Base-by-base conservation (phyloP, 2,113 vertebrate species). In the Malurus melanocephalus region DNA sequence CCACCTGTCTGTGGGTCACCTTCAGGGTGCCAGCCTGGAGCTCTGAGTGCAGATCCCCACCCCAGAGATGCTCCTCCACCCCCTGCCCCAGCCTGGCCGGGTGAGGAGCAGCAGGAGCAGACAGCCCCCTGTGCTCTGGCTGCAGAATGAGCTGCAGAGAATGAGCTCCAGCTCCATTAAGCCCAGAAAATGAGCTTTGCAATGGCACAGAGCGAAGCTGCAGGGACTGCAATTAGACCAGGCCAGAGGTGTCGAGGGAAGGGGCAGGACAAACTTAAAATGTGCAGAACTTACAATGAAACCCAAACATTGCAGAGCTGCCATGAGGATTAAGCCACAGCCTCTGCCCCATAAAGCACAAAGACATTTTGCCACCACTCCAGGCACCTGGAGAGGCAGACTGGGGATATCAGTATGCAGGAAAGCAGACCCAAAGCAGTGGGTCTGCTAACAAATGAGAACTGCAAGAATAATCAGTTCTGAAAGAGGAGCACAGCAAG, bases 391-490 rank as follows among this genome's bases (percentile, higher is more conserved):
- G 61, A 64, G 80, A 71, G 78, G 45, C 52, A 42, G 73, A 7
- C 0, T 49, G 73, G 77, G 28, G 22, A n/a, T 43, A 86, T 90
- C 77, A 77, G 65, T 77, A 56, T 92, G 77, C 42, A 9, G 75
- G n/a, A n/a, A 73, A 81, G 80, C 66, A 71, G 38, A 38, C 38
- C 45, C 87, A 69, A 35, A 87, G 64, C 75, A 66, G 55, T 62
- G 71, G 40, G 74, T 82, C 84, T 93, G 71, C 85, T 76, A 69
- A 64, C 85, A 85, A 83, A 91, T 20, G 67, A 77, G 79, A 67
- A 49, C 6, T 57, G 67, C 81, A 85, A 19, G 67, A 74, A 48
- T 52, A 85, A 94, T 87, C 90, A 89, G 24, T 88, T 85, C 51
- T 33, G 5, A 78, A 53, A 42, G 48, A 90, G 46, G 38, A 80